Evolutionary conservation across 2,113 vertebrate species (phyloP).

Genomic region (Oncorhynchus mykiss): DNA sequence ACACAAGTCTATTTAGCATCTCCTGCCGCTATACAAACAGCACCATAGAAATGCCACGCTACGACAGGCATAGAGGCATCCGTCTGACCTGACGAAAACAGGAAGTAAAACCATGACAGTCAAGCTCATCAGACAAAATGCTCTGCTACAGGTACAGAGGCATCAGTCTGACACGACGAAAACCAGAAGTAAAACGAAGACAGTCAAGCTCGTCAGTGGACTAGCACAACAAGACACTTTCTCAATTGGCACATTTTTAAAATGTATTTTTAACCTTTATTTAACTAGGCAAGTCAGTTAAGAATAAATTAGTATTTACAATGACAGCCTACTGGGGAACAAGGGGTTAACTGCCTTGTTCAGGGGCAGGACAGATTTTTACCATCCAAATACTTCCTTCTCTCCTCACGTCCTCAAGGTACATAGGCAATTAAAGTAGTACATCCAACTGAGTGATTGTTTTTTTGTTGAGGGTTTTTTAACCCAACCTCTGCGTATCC

Average conservation of each 20-base stretch:
- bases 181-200: too few relatives aligned
- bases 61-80: conserved; percentile 13
- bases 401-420: too few relatives aligned
- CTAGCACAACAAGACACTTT: conserved; percentile 12
- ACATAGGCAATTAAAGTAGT: background rate
- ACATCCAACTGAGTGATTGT: background rate
- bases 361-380: too few relatives aligned
- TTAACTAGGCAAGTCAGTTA: too few relatives aligned
- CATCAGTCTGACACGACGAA: too few relatives aligned
- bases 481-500: background rate
- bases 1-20: background rate
- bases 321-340: too few relatives aligned
- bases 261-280: too few relatives aligned
- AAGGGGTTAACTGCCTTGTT: too few relatives aligned
- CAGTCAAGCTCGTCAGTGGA: conserved; percentile 1
- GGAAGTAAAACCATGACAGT: conserved; percentile 23
- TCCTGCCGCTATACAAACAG: background rate
- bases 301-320: too few relatives aligned
- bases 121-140: background rate
- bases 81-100: conserved; percentile 12
- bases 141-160: too few relatives aligned
- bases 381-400: too few relatives aligned
- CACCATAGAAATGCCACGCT: background rate
- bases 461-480: background rate
- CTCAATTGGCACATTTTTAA: too few relatives aligned